Conservation (phyloP, 2,113 vertebrate genomes). For the Otolemur garnettii region DNA sequence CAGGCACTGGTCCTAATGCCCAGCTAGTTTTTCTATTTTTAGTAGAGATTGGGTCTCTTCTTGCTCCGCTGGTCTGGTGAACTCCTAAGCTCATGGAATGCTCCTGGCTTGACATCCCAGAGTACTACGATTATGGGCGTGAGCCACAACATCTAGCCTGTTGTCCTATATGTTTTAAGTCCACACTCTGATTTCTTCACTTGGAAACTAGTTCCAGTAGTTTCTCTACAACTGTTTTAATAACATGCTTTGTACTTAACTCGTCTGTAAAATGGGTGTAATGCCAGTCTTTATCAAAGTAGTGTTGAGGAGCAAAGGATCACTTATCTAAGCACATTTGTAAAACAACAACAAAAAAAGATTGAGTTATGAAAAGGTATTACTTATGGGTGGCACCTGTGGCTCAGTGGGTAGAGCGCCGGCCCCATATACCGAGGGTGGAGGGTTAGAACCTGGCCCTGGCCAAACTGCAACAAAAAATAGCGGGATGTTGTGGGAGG, state of each 20-base stretch:
- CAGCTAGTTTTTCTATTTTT: too few relatives aligned
- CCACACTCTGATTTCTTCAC: not conserved
- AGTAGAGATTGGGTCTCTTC: too few relatives aligned
- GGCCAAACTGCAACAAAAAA: not conserved
- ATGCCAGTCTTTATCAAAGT: not conserved
- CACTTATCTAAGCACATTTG: not conserved
- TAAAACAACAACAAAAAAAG: constrained; percentile 1
- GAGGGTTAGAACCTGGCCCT: too few relatives aligned
- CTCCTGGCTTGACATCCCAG: too few relatives aligned
- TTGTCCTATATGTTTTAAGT: not conserved
- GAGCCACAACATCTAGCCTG: too few relatives aligned
- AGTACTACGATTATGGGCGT: too few relatives aligned
- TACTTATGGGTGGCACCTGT: not conserved
- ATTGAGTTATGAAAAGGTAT: not conserved
- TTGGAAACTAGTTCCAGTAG: not conserved
- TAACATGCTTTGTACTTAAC: not conserved
- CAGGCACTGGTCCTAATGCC: too few relatives aligned
- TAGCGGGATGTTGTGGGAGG: too few relatives aligned
- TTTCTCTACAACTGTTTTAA: not conserved
- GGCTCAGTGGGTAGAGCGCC: too few relatives aligned
- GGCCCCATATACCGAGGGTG: too few relatives aligned
- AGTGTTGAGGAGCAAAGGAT: not conserved
- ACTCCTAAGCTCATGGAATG: too few relatives aligned
- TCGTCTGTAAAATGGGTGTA: not conserved
- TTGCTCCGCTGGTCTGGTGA: too few relatives aligned